phyloP scores from a whole-genome alignment of 2,797 vertebrate genomes.

The Galaxias olidus region DNA sequence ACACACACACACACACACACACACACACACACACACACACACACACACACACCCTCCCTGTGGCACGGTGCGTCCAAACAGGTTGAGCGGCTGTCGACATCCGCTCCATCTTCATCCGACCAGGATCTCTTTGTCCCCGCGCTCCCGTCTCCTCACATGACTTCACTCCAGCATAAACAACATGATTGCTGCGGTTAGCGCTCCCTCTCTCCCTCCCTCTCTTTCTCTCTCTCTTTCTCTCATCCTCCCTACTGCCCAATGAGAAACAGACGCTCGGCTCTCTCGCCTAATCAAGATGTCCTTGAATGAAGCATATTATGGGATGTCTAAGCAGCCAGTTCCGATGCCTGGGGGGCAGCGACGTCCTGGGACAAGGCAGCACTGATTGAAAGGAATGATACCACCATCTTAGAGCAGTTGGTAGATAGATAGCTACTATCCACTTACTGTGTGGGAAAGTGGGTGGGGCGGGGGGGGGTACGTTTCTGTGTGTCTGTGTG shows the following conservation, averaged over 20 bases:
- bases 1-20: neutral
- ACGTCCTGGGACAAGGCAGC: constrained; percentile 53
- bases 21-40: constrained; percentile 10
- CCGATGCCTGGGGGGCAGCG: constrained; percentile 61
- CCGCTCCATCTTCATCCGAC: too few species aligned
- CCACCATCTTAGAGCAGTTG: neutral
- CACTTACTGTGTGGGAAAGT: too few species aligned
- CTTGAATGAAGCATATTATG: constrained; percentile 73
- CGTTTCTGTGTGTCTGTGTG: too few species aligned
- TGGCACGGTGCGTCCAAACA: too few species aligned
- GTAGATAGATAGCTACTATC: too few species aligned
- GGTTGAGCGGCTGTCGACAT: too few species aligned
- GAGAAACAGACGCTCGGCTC: constrained; percentile 69
- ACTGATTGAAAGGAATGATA: constrained; percentile 65
- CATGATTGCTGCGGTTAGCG: constrained; percentile 25
- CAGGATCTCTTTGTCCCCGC: too few species aligned
- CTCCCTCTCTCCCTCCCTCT: neutral
- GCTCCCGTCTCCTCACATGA: neutral
- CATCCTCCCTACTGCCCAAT: constrained; percentile 59
- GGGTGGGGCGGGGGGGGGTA: too few species aligned
- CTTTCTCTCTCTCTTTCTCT: constrained; percentile 18
- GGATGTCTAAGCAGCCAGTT: constrained; percentile 76
- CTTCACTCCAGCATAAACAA: constrained; percentile 34
- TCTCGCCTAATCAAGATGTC: constrained; percentile 76
- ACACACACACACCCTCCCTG: constrained; percentile 15